Evolutionary conservation across 2,113 vertebrate genomes (phyloP).

Genomic region (Ardeotis arabs): DNA sequence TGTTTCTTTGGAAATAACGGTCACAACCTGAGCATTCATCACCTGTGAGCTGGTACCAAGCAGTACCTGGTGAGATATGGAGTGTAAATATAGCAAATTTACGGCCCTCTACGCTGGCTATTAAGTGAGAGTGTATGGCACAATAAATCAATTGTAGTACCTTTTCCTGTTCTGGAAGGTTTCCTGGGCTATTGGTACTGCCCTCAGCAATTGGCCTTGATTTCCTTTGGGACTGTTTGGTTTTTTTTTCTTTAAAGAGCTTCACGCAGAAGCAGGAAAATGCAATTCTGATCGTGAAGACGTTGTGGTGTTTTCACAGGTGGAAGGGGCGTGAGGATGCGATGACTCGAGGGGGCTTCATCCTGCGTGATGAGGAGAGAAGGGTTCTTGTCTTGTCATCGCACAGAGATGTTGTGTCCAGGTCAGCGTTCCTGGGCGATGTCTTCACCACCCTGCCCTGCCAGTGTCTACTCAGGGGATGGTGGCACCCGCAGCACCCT

Average conservation of each 20-base stretch:
- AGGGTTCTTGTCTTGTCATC: background rate
- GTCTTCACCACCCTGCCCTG: background rate
- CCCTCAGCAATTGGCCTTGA: background rate
- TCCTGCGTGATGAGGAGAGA: accelerated
- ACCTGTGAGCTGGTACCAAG: background rate
- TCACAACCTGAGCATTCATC: background rate
- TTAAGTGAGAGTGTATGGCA: background rate
- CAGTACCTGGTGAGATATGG: background rate
- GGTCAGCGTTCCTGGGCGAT: background rate
- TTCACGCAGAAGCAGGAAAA: background rate
- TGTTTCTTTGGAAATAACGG: background rate
- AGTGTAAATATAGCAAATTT: background rate
- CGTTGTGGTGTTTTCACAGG: background rate
- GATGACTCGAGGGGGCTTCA: too few relatives aligned
- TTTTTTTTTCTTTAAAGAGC: background rate
- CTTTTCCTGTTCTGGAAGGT: background rate
- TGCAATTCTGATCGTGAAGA: background rate
- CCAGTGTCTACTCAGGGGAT: background rate
- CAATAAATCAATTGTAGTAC: background rate
- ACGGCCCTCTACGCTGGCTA: background rate
- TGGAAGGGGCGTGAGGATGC: background rate
- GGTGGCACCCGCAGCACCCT: too few relatives aligned
- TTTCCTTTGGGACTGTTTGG: background rate
- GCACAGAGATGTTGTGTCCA: accelerated
- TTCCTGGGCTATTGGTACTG: background rate